A percentile compares a stretch with the other conserved stretches of the same genome.
Conservation (phyloP, 2,888 invertebrate species). For the Sminthurinus aureus region DNA sequence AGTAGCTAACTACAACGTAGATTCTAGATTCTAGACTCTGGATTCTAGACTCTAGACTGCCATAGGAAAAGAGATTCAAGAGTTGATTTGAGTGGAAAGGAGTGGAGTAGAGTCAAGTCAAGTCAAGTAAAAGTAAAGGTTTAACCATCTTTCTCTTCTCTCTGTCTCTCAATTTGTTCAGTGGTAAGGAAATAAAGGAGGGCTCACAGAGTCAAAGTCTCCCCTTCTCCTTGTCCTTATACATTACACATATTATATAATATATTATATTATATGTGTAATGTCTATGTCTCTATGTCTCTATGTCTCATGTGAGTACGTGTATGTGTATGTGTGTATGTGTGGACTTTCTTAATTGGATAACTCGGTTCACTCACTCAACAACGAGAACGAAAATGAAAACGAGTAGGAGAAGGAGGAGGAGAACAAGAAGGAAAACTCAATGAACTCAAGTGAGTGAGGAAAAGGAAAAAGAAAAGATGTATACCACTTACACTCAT, state of each 20-base stretch:
- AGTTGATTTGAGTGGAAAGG: background rate
- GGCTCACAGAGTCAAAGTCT: background rate
- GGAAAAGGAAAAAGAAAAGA: no score
- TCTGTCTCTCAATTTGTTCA: constrained; percentile 13
- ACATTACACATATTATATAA: no score
- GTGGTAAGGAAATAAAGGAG: constrained; percentile 4
- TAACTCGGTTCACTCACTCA: background rate
- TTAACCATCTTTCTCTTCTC: background rate
- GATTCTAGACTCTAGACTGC: no score
- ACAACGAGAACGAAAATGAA: background rate
- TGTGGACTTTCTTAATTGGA: constrained; percentile 15
- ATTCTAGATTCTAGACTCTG: no score
- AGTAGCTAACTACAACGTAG: no score
- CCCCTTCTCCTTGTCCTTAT: background rate
- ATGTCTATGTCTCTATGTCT: background rate
- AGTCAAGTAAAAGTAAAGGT: background rate
- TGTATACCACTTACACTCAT: no score
- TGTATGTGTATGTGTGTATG: background rate
- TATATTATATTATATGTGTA: no score
- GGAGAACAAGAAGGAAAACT: background rate
- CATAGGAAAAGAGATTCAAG: no score
- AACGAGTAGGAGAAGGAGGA: background rate
- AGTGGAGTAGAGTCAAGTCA: background rate
- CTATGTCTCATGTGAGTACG: background rate
- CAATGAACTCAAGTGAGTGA: background rate